phyloP scores from a whole-genome alignment of 2,888 invertebrate species.

The Philhelius pedissequus region DNA sequence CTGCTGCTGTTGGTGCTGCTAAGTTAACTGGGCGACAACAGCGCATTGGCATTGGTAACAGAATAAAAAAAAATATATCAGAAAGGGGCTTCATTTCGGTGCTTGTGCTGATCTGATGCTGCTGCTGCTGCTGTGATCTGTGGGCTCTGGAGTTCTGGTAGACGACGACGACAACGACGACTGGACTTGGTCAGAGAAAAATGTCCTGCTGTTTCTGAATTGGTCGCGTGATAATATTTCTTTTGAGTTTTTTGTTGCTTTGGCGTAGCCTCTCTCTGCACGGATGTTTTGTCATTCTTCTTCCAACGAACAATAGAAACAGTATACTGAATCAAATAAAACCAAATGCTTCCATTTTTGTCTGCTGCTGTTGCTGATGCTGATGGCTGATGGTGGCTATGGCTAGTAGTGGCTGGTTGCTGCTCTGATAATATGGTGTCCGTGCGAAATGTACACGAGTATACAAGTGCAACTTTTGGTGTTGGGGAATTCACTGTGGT shows the following conservation, averaged over 20 bases:
- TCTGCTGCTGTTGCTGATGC: not conserved
- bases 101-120: not conserved
- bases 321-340: conserved; percentile 55
- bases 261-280: conserved; percentile 64
- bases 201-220: conserved; percentile 66
- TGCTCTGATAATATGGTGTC: not conserved
- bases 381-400: not conserved
- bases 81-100: not conserved
- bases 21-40: conserved; percentile 56
- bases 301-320: conserved; percentile 59
- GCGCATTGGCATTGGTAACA: conserved; percentile 5
- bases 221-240: conserved; percentile 69
- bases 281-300: conserved; percentile 69
- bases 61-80: not conserved
- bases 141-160: not conserved
- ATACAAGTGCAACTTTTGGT: not conserved
- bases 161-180: too few species aligned
- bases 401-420: not conserved
- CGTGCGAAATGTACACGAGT: not conserved
- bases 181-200: not conserved
- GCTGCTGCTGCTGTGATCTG: not conserved
- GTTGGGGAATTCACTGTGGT: conserved; percentile 20
- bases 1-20: not conserved
- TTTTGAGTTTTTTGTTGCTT: conserved; percentile 47
- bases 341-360: conserved; percentile 53